Percentiles rank a stretch among this genome's conserved stretches.
Evolutionary conservation across 2,888 invertebrate genomes (phyloP).

Genomic region (Tipula unca): DNA sequence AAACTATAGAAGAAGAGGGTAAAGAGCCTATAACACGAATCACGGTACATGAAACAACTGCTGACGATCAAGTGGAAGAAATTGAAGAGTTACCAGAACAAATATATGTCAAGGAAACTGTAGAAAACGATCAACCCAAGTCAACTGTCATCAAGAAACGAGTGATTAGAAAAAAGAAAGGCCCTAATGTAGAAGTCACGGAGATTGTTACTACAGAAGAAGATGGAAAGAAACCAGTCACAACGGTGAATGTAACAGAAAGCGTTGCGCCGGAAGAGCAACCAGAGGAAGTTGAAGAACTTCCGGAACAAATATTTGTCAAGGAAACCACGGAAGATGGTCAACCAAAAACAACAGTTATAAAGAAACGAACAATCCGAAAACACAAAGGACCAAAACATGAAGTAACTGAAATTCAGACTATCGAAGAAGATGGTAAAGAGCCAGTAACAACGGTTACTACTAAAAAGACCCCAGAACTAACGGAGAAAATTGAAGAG

Average conservation of each 20-base stretch:
- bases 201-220: slow-evolving; percentile 43
- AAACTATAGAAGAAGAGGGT: slow-evolving; percentile 40
- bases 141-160: slow-evolving; percentile 39
- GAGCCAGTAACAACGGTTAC: slow-evolving; percentile 35
- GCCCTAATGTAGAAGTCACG: slow-evolving; percentile 41
- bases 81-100: slow-evolving; percentile 36
- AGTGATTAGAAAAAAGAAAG: slow-evolving; percentile 40
- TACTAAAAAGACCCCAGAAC: slow-evolving; percentile 28
- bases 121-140: slow-evolving; percentile 32
- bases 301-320: slow-evolving; percentile 35
- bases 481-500: slow-evolving; percentile 38
- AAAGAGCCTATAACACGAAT: slow-evolving; percentile 31
- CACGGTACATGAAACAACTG: slow-evolving; percentile 28
- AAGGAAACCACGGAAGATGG: slow-evolving; percentile 30
- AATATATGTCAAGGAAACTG: slow-evolving; percentile 32
- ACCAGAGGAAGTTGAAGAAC: slow-evolving; percentile 31
- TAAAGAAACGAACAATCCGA: slow-evolving; percentile 24
- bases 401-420: slow-evolving; percentile 35
- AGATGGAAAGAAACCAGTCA: slow-evolving; percentile 39
- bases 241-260: slow-evolving; percentile 32
- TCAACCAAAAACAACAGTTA: slow-evolving; percentile 23
- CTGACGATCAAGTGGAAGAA: slow-evolving; percentile 25
- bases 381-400: slow-evolving; percentile 32
- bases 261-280: slow-evolving; percentile 24
- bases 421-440: slow-evolving; percentile 37